Base-by-base conservation (phyloP, 35 echinoderm and acorn worm species). In the Nesometra sesokonis region DNA sequence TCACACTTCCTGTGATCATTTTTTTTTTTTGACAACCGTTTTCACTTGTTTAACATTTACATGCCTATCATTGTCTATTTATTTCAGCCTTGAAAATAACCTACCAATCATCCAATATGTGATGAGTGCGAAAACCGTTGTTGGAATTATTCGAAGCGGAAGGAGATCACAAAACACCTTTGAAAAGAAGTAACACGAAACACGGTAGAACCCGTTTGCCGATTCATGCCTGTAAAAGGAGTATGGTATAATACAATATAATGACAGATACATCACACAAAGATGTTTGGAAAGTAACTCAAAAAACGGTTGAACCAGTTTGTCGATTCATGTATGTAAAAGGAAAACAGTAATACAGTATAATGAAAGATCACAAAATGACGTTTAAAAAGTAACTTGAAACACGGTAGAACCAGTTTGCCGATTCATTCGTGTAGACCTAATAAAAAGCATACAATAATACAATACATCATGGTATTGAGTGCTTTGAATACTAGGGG, bases 71-170 rank as follows among this genome's bases (percentile, higher is more conserved):
- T n/a, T n/a, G n/a, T n/a, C n/a, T n/a, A n/a, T n/a, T n/a, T n/a
- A n/a, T n/a, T n/a, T n/a, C n/a, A n/a, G n/a, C n/a, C n/a, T 29
- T 32, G 46, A 38, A 27, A 86, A n/a, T n/a, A n/a, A 80, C 89
- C 82, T 78, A 91, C 89, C 89, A 76, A 91, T 91, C 89, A 91
- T 91, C 84, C 84, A 91, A 77, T 91, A 91, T 46, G 89, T 91
- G 38, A 91, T 86, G 4, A 85, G 47, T 33, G 84, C 78, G 37
- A 86, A 91, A 32, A 91, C 23, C 0, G 80, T 57, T 38, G 89
- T 86, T n/a, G 89, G 89, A 36, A 91, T 32, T 0, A 84, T 87
- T 38, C 89, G 77, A 76, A 91, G 39, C 38, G 89, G 89, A 81
- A 91, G 84, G 21, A 91, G 33, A 82, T 91, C 89, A 83, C 84